Base-by-base conservation (phyloP, 2,888 invertebrate genomes). In the Conomelus anceps region DNA sequence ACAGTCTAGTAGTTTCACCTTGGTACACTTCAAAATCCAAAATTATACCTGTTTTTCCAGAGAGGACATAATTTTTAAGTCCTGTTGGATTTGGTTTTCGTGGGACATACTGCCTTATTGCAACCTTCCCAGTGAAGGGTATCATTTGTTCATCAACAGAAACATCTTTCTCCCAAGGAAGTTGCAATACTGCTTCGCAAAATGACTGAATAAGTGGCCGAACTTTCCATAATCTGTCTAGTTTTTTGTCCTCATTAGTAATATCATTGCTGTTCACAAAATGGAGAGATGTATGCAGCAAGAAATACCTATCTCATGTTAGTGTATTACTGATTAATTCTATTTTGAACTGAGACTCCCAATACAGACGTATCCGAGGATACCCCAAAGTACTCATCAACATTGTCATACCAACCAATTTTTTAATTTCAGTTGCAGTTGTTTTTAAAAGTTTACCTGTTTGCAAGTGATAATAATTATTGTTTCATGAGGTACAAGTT, bases 121-220 rank as follows among this genome's bases (percentile, higher is more conserved):
- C 22, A 22, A 84, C 84, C 4, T 84, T 6, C 6, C 84, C 84
- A 7, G 84, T 22, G 17, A 84, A 89, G 0, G 88, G 89, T 0
- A 88, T 89, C 89, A 88, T 88, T 22, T 89, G 89, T 87, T 89
- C 89, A 29, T 89, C 89, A 11, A 89, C 86, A 22, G 26, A 85
- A 3, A 4, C 84, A 20, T 89, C 84, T 22, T 87, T 3, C 24
- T 41, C 22, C 23, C 89, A 87, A 26, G 89, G 87, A 26, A 41
- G 84, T 23, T 41, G 84, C 29, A 3, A 4, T 9, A 88, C 24
- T n/a, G 84, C 88, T 23, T 3, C 22, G 23, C 89, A 1, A n/a
- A 89, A 85, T 22, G 84, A 84, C 3, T 89, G 22, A 29, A 89
- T 85, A 0, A 89, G 9, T 29, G 85, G 89, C 34, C 86, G 23